phyloP scores from a whole-genome alignment of 1,140 invertebrate species.

The Micrasema longulum region DNA sequence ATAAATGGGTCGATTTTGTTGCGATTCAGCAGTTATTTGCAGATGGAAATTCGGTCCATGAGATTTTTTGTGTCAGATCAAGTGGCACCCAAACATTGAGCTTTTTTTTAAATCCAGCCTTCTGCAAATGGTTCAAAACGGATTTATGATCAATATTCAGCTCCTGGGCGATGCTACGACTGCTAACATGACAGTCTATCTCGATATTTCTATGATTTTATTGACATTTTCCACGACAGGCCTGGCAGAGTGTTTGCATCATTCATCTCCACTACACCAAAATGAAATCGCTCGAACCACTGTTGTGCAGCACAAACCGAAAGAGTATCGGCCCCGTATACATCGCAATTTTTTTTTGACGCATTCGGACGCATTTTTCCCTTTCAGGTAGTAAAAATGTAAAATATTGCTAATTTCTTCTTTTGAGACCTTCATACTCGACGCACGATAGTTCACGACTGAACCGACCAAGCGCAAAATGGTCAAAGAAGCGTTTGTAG shows the following conservation, averaged over 20 bases:
- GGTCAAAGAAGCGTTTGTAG: background rate
- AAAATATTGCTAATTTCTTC: too few species aligned
- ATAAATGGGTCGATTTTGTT: conserved; percentile 31
- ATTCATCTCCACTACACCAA: conserved; percentile 17
- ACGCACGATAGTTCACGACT: conserved; percentile 1
- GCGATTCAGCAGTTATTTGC: conserved; percentile 26
- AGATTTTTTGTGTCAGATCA: too few species aligned
- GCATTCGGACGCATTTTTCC: too few species aligned
- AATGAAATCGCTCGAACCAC: conserved; percentile 23
- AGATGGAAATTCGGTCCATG: conserved; percentile 26
- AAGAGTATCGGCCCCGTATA: conserved; percentile 16
- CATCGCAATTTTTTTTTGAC: conserved; percentile 23
- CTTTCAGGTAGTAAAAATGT: too few species aligned
- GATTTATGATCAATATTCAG: background rate
- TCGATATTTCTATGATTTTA: too few species aligned
- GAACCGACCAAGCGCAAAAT: background rate
- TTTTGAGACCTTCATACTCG: background rate
- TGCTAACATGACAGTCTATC: too few species aligned
- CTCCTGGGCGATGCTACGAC: conserved; percentile 1
- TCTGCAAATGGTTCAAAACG: too few species aligned
- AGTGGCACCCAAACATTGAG: too few species aligned
- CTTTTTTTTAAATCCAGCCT: too few species aligned
- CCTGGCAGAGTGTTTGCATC: too few species aligned
- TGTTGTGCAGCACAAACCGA: conserved; percentile 22
- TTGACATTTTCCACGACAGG: too few species aligned